Evolutionary conservation across 2,797 vertebrate genomes (phyloP).

Genomic region (Poeciliopsis infans): DNA sequence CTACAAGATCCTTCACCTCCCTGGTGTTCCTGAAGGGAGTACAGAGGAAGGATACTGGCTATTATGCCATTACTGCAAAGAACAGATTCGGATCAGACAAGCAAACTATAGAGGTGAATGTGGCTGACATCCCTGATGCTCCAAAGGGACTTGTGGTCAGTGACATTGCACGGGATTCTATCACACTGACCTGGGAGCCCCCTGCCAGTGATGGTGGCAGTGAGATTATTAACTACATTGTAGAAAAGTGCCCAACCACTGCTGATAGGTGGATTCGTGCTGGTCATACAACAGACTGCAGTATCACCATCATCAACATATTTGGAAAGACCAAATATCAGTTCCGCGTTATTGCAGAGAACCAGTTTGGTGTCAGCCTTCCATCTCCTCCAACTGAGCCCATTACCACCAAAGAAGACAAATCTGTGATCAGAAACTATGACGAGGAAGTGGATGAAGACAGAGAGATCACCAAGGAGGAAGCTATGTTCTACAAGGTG

Average conservation of each 20-base stretch:
- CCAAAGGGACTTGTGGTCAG: slow-evolving; percentile 91
- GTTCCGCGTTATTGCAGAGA: slow-evolving; percentile 96
- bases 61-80: slow-evolving; percentile 96
- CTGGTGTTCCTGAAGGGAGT: slow-evolving; percentile 96
- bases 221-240: slow-evolving; percentile 89
- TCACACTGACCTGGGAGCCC: slow-evolving; percentile 93
- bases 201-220: slow-evolving; percentile 95
- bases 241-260: slow-evolving; percentile 96
- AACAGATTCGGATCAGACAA: slow-evolving; percentile 98
- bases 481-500: slow-evolving; percentile 89
- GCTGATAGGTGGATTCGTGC: slow-evolving; percentile 97
- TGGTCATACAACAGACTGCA: slow-evolving; percentile 89
- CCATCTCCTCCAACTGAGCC: slow-evolving; percentile 92
- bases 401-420: slow-evolving; percentile 95
- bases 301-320: slow-evolving; percentile 91
- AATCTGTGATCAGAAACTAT: slow-evolving; percentile 92
- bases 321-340: slow-evolving; percentile 98
- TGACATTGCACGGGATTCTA: slow-evolving; percentile 91
- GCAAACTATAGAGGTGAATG: slow-evolving; percentile 96
- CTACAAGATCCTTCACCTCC: slow-evolving; percentile 96
- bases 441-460: slow-evolving; percentile 97
- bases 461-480: slow-evolving; percentile 85
- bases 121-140: slow-evolving; percentile 94
- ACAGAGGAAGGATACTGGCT: slow-evolving; percentile 93
- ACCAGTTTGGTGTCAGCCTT: slow-evolving; percentile 92